phyloP scores from a whole-genome alignment of 2,113 vertebrate genomes.

The Xerus inauris region DNA sequence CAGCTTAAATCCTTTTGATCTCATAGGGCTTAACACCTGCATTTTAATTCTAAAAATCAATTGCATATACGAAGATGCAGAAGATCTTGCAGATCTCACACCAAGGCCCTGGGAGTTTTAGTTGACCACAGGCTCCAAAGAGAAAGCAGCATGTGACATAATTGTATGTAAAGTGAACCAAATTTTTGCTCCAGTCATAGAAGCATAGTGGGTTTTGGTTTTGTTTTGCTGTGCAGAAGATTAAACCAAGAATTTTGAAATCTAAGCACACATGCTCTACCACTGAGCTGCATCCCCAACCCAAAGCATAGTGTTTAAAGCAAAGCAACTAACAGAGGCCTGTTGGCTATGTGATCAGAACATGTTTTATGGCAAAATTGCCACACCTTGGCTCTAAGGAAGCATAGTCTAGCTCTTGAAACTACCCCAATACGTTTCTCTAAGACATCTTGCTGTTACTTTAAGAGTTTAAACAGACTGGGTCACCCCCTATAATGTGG shows the following conservation, averaged over 20 bases:
- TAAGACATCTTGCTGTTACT: background rate
- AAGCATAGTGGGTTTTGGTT: background rate
- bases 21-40: background rate
- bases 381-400: background rate
- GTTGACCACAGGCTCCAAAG: background rate
- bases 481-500: rapidly evolving
- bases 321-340: background rate
- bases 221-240: background rate
- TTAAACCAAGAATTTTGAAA: background rate
- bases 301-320: background rate
- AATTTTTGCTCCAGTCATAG: background rate
- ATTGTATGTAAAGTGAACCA: background rate
- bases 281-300: background rate
- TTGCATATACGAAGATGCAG: background rate
- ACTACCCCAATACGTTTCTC: background rate
- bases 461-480: background rate
- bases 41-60: slow-evolving; percentile 1
- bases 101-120: background rate
- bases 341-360: background rate
- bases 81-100: background rate
- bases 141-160: background rate
- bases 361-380: background rate
- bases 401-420: background rate
- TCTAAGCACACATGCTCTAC: background rate
- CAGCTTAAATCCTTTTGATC: background rate